Evolutionary conservation across 2,113 vertebrate genomes (phyloP).

Genomic region (Nesoenas mayeri): DNA sequence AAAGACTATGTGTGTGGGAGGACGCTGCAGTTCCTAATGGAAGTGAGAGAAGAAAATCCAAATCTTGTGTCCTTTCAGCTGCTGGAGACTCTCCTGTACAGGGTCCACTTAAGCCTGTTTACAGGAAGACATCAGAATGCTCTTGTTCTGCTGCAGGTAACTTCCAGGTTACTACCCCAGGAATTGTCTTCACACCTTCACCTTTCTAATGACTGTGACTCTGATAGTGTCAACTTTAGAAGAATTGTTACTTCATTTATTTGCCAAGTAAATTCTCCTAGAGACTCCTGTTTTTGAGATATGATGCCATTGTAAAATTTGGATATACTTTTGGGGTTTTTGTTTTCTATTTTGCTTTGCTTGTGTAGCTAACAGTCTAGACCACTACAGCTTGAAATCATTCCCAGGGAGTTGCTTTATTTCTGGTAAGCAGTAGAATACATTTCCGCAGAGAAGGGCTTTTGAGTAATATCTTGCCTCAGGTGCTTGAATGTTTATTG

Average conservation of each 20-base stretch:
- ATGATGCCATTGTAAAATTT: not conserved
- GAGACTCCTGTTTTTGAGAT: not conserved
- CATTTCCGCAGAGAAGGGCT: not conserved
- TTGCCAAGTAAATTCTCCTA: not conserved
- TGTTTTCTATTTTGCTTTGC: not conserved
- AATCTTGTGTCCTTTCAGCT: constrained; percentile 88
- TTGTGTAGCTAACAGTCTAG: not conserved
- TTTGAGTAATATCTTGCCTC: not conserved
- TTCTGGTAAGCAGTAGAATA: not conserved
- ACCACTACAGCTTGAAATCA: not conserved
- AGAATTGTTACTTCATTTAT: not conserved
- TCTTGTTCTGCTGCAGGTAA: constrained; percentile 87
- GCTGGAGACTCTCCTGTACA: constrained; percentile 89
- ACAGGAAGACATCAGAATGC: constrained; percentile 87
- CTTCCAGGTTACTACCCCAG: not conserved
- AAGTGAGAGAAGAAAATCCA: constrained; percentile 46
- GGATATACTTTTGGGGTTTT: not conserved
- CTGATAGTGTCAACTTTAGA: not conserved
- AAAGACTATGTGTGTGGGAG: constrained; percentile 92
- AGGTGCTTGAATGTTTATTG: not conserved
- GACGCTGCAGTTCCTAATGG: constrained; percentile 83
- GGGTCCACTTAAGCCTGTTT: constrained; percentile 88
- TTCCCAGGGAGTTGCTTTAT: not conserved
- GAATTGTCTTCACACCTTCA: not conserved
- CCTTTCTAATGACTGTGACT: not conserved